Conservation (phyloP, 2,888 invertebrate genomes). For the Allolobophora icterica region DNA sequence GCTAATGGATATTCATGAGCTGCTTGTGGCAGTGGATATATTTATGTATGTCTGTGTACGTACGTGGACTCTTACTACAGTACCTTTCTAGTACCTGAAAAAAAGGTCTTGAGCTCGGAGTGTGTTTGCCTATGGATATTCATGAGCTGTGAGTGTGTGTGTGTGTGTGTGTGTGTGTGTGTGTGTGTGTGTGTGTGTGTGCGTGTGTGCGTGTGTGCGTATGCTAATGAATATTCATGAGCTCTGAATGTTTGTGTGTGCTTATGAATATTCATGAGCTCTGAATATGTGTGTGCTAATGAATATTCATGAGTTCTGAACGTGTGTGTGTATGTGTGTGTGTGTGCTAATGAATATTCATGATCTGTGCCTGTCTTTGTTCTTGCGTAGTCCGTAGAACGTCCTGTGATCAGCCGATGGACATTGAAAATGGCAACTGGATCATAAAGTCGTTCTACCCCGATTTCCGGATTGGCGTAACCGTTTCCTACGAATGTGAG, state of each 20-base stretch:
- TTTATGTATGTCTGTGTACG: no score
- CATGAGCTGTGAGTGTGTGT: no score
- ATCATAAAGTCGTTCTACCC: conserved; percentile 30
- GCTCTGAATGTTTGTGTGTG: no score
- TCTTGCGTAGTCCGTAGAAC: conserved; percentile 49
- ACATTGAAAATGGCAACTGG: conserved; percentile 53
- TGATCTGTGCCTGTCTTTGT: conserved; percentile 25
- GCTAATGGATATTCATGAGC: no score
- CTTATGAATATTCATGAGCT: neutral
- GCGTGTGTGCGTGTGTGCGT: neutral
- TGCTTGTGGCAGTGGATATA: no score
- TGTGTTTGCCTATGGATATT: no score
- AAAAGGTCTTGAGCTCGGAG: no score
- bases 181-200: no score
- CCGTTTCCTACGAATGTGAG: conserved; percentile 79
- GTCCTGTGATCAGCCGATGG: conserved; percentile 49
- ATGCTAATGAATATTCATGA: neutral
- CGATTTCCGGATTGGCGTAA: conserved; percentile 51
- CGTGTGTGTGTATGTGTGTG: neutral
- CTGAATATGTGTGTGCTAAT: neutral
- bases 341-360: neutral
- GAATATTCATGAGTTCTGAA: neutral
- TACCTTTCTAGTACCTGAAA: no score
- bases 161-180: no score
- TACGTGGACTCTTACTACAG: no score